These are phyloP conservation scores for Esox lucius DNA, from an alignment of 2,797 vertebrate species.

Conservation along the genomic window DNA sequence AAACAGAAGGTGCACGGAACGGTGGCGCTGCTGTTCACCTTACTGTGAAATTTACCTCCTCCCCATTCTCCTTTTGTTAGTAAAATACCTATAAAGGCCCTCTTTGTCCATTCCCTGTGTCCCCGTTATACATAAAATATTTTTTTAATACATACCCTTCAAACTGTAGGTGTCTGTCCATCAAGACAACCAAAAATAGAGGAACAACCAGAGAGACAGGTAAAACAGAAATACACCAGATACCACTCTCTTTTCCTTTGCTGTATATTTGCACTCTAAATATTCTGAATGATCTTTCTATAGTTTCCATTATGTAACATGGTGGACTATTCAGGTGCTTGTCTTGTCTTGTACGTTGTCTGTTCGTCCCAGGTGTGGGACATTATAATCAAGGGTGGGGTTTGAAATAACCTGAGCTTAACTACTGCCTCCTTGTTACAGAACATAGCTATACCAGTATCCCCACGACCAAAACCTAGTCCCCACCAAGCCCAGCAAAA, in stretches of 20 bases:
- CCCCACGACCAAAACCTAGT: neutral
- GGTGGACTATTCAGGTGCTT: neutral
- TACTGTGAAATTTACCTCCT: too few species aligned
- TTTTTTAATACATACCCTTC: too few species aligned
- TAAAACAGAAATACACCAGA: constrained; percentile 21
- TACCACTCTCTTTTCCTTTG: neutral
- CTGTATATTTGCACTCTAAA: neutral
- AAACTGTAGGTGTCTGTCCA: neutral
- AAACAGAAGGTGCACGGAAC: too few species aligned
- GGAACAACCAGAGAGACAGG: constrained; percentile 36
- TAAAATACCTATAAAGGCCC: too few species aligned
- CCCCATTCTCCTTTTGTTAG: too few species aligned
- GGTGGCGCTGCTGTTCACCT: too few species aligned
- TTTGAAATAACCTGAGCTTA: neutral
- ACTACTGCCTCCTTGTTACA: constrained; percentile 18
- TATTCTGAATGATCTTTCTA: neutral
- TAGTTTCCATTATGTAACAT: constrained; percentile 8
- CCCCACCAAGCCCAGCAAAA: neutral
- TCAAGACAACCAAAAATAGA: constrained; percentile 27
- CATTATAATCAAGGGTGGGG: neutral
- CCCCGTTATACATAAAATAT: too few species aligned
- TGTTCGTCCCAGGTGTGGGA: neutral
- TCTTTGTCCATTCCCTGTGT: too few species aligned
- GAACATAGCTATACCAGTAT: constrained; percentile 31
- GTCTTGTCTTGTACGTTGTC: too few species aligned